Evolutionary conservation across 2,888 invertebrate species (phyloP).

Genomic region (Chloromyia formosa): DNA sequence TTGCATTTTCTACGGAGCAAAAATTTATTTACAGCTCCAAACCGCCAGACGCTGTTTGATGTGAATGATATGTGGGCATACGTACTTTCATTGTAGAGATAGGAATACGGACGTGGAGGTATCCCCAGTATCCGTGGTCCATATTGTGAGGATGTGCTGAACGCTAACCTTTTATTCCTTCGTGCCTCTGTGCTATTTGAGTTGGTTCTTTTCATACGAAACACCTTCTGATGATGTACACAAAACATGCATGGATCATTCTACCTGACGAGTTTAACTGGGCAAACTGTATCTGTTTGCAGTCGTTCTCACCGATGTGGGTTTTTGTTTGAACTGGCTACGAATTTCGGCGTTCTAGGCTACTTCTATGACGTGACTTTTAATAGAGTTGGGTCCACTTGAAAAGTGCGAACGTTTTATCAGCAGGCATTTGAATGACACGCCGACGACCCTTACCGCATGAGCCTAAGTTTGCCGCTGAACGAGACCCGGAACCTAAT

Average conservation of each 20-base stretch:
- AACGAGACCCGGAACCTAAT: neutral
- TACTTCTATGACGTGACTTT: constrained; percentile 29
- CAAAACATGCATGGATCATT: no score
- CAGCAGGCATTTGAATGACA: constrained; percentile 26
- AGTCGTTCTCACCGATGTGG: no score
- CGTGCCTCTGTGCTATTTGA: constrained; percentile 4
- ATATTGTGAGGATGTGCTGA: neutral
- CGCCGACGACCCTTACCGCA: neutral
- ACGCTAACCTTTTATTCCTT: constrained; percentile 12
- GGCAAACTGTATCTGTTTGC: no score
- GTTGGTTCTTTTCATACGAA: constrained; percentile 10
- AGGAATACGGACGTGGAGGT: neutral
- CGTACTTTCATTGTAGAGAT: neutral
- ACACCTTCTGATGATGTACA: neutral
- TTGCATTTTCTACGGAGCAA: neutral
- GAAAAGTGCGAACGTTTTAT: constrained; percentile 31
- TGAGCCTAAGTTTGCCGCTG: neutral
- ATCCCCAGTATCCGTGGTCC: neutral
- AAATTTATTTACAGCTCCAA: constrained; percentile 27
- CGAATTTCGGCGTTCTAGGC: no score
- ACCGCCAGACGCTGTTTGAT: constrained; percentile 22
- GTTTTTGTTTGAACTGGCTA: no score
- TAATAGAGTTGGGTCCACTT: constrained; percentile 28
- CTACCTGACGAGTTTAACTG: no score
- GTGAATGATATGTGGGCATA: constrained; percentile 15